A percentile compares a stretch with the other conserved stretches of the same genome.
Evolutionary conservation across 2,797 vertebrate genomes (phyloP).

Genomic region (Rhabdophis nuchalis): DNA sequence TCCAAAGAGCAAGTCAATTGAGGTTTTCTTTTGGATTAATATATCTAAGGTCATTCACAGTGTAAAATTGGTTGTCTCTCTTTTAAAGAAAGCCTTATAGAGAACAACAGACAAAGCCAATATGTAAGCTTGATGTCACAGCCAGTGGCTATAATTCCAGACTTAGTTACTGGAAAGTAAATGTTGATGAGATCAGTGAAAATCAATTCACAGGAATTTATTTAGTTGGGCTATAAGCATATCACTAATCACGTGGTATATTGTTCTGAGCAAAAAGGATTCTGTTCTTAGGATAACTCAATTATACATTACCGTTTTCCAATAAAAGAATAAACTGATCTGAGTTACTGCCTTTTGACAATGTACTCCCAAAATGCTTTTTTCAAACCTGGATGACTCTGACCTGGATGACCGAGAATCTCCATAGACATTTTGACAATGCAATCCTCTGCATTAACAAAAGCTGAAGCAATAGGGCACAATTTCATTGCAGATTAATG

Average conservation of each 20-base stretch:
- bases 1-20: neutral
- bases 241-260: neutral
- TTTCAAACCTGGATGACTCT: neutral
- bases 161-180: neutral
- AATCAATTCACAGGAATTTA: neutral
- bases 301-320: neutral
- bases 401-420: neutral
- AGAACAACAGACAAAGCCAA: neutral
- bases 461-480: neutral
- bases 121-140: neutral
- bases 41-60: neutral
- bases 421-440: neutral
- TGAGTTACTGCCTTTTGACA: neutral
- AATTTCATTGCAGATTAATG: neutral
- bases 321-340: neutral
- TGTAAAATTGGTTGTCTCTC: neutral
- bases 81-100: neutral
- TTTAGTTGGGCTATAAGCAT: neutral
- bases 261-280: neutral
- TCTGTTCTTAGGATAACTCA: neutral
- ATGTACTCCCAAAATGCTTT: neutral
- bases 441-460: neutral
- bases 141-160: neutral
- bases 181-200: neutral
- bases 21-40: neutral